Conservation (phyloP, 2,888 invertebrate species). For the Thera britannica region DNA sequence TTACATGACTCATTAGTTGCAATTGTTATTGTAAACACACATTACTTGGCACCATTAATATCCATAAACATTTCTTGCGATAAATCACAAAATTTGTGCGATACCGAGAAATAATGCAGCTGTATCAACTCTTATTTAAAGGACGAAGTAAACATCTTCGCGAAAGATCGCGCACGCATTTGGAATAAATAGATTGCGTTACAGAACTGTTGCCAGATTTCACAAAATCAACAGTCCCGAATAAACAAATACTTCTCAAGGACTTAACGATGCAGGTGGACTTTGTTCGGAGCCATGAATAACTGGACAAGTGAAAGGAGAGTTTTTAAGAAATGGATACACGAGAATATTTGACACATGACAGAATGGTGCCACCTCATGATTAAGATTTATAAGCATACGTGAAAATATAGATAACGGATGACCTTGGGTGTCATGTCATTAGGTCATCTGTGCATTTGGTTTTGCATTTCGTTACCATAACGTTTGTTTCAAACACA, state of each 20-base stretch:
- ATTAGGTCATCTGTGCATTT: constrained; percentile 19
- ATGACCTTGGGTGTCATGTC: constrained; percentile 8
- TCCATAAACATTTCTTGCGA: constrained; percentile 28
- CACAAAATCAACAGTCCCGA: constrained; percentile 39
- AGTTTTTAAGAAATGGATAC: constrained; percentile 5
- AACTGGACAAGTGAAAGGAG: constrained; percentile 20
- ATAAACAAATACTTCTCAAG: constrained; percentile 37
- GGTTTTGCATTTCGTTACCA: background rate
- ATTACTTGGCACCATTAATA: constrained; percentile 26
- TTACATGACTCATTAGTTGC: background rate
- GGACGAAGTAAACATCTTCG: constrained; percentile 33
- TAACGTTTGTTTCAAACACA: background rate
- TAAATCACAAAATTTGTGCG: constrained; percentile 30
- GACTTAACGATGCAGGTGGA: constrained; percentile 29
- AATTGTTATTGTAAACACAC: constrained; percentile 7
- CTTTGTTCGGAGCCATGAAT: constrained; percentile 24
- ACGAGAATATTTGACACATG: constrained; percentile 6
- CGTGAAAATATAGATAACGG: constrained; percentile 18
- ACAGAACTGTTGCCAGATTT: constrained; percentile 39
- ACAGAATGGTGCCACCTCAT: constrained; percentile 15
- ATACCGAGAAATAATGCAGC: constrained; percentile 31
- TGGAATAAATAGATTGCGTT: constrained; percentile 34
- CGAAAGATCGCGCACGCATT: constrained; percentile 32
- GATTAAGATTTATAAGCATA: constrained; percentile 2
- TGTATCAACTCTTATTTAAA: constrained; percentile 35